Evolutionary conservation across 2,797 vertebrate species (phyloP), one percentile per base, ranked within the genome.

Genomic region (Limosa lapponica): DNA sequence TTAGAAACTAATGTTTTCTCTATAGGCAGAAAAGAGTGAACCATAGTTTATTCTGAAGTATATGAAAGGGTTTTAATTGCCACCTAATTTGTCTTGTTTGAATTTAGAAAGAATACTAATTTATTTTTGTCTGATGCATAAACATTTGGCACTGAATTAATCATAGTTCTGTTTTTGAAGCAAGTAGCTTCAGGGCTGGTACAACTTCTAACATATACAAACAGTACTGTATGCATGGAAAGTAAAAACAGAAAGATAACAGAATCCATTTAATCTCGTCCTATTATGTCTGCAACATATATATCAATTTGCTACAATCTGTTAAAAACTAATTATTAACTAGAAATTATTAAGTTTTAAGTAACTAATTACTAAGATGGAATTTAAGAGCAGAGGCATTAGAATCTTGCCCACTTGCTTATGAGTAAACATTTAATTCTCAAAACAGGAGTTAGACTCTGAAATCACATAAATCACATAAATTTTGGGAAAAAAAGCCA

Each of bases 131-230:
- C 46, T 71, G 44, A 43, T 75, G 57, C 61, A 86, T 75, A 86
- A 94, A 72, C 66, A 91, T 86, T 93, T 94, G 77, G 75, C 93
- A 86, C 72, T 65, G 69, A 83, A 97, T 96, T 87, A 95, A 93
- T 91, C 48, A 57, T 23, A 67, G 37, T 39, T 88, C 52, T 92
- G 75, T 17, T 95, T 95, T 74, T 94, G 88, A 94, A 93, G 52
- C 20, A 71, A 78, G 87, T 86, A 90, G 87, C 90, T 94, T 94
- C 88, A 61, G 85, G 91, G 94, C 57, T 83, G 72, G 85, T 91
- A 75, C 25, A 30, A 1, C 30, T 91, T 85, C 61, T 72, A 88
- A 83, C 34, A 92, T 10, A 48, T 3, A 49, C 36, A 89, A 43
- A 20, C 48, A 75, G 61, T 34, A 62, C n/a, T 67, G 30, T 43